Conservation (phyloP, 2,113 vertebrate species). For the Leptodactylus fuscus region DNA sequence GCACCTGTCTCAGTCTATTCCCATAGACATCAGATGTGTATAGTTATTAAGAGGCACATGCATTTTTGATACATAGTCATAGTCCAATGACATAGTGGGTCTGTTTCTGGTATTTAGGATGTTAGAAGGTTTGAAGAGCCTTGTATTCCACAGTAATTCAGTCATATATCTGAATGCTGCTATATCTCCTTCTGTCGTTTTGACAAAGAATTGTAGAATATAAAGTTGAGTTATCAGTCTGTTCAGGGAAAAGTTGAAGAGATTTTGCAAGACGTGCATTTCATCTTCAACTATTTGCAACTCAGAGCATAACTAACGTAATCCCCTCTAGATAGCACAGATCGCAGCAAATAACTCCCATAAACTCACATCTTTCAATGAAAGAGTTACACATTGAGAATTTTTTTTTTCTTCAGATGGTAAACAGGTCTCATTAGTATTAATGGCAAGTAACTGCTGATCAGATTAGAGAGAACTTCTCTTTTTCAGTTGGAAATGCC, state of each 20-base stretch:
- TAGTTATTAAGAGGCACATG: no score
- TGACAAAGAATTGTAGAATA: background rate
- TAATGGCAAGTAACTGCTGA: slow-evolving; percentile 49
- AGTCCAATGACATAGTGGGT: background rate
- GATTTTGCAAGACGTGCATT: slow-evolving; percentile 14
- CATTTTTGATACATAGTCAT: no score
- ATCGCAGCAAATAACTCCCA: background rate
- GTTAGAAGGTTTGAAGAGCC: background rate
- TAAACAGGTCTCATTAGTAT: slow-evolving; percentile 51
- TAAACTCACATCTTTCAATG: background rate
- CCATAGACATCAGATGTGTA: no score
- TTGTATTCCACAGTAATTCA: background rate
- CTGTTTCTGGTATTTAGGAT: background rate
- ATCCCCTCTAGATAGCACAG: background rate
- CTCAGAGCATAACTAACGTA: background rate
- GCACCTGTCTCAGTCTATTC: no score
- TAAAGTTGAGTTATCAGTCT: background rate
- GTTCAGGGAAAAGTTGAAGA: background rate
- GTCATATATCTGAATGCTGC: background rate
- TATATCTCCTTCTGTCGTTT: background rate
- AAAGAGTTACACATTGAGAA: slow-evolving; percentile 3
- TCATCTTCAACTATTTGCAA: background rate
- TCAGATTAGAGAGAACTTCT: slow-evolving; percentile 22
- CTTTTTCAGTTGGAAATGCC: slow-evolving; percentile 13
- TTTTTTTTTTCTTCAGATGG: background rate